Conservation (phyloP, 2,888 invertebrate species). For the Pollenia amentaria region DNA sequence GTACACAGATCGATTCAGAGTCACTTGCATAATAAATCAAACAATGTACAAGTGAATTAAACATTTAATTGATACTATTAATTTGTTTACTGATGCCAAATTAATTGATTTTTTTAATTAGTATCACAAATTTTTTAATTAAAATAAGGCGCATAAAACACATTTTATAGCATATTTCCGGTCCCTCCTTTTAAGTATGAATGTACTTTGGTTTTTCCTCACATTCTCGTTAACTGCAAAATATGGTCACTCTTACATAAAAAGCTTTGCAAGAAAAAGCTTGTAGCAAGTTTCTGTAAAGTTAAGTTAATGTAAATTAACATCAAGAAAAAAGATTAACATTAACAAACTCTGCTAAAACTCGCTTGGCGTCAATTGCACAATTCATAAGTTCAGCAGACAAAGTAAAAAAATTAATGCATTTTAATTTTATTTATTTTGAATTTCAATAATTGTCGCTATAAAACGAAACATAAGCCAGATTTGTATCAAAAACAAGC, state of each 20-base stretch:
- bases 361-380: constrained; percentile 18
- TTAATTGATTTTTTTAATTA: too few species aligned
- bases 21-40: too few species aligned
- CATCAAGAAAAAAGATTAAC: not conserved
- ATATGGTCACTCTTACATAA: constrained; percentile 10
- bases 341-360: constrained; percentile 5
- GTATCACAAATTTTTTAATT: too few species aligned
- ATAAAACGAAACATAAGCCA: constrained; percentile 45
- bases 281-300: constrained; percentile 1
- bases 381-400: constrained; percentile 8
- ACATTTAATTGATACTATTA: too few species aligned
- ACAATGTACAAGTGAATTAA: too few species aligned
- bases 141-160: too few species aligned
- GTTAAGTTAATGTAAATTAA: not conserved
- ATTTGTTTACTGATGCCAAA: too few species aligned
- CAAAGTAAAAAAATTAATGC: not conserved
- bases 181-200: too few species aligned
- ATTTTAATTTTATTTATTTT: constrained; percentile 36
- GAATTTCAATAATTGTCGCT: constrained; percentile 32
- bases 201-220: too few species aligned
- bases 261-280: constrained; percentile 41
- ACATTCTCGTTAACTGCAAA: too few species aligned
- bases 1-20: too few species aligned
- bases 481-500: constrained; percentile 56
- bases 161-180: too few species aligned